phyloP scores from a whole-genome alignment of 1,140 invertebrate species.

The Penaeus vannamei region DNA sequence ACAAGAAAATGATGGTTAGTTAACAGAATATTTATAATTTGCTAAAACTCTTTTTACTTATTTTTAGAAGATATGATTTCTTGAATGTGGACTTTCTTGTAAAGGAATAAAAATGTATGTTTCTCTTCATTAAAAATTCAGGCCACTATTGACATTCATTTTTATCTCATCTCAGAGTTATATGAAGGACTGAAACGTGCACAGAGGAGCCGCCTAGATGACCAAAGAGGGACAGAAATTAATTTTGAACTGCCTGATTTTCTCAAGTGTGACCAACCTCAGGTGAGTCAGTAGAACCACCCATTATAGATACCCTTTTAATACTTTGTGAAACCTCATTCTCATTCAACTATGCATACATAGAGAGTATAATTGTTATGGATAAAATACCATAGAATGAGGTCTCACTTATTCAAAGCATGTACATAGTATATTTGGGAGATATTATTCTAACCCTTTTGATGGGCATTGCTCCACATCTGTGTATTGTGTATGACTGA shows the following conservation, averaged over 20 bases:
- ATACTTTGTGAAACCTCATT: not conserved
- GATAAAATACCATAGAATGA: not conserved
- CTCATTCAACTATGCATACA: not conserved
- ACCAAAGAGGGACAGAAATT: constrained; percentile 86
- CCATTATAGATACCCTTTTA: not conserved
- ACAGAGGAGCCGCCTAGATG: constrained; percentile 82
- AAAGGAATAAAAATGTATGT: not conserved
- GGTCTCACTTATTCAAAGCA: not conserved
- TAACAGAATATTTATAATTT: not conserved
- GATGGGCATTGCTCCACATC: no score
- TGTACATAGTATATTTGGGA: constrained; percentile 5
- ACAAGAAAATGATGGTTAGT: constrained; percentile 55
- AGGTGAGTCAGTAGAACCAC: constrained; percentile 38
- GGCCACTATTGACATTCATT: not conserved
- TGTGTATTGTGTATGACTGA: no score
- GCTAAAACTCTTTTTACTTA: no score
- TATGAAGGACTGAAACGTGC: constrained; percentile 85
- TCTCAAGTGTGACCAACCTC: constrained; percentile 71
- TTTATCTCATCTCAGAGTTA: constrained; percentile 73
- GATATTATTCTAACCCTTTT: not conserved
- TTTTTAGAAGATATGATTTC: no score
- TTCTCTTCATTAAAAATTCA: not conserved
- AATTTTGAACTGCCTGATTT: constrained; percentile 87
- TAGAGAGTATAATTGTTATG: not conserved
- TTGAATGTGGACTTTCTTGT: no score